Conservation (phyloP, 1,140 invertebrate species). For the Limonius californicus region DNA sequence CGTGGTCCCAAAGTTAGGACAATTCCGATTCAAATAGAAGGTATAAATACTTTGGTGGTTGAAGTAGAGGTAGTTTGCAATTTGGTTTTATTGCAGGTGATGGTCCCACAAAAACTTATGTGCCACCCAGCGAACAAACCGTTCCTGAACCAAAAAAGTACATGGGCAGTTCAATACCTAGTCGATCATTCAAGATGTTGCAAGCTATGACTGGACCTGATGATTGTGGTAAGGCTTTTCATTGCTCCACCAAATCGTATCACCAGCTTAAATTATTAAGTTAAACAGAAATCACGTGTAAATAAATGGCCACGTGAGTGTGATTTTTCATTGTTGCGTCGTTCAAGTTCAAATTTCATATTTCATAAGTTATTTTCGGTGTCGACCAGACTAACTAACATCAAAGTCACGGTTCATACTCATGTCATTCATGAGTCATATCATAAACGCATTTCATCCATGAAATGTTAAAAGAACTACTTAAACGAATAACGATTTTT, state of each 20-base stretch:
- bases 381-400: slow-evolving; percentile 1
- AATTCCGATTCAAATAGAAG: slow-evolving; percentile 43
- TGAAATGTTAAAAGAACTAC: slow-evolving; percentile 3
- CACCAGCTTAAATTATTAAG: slow-evolving; percentile 1
- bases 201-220: slow-evolving; percentile 71
- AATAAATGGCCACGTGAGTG: background rate
- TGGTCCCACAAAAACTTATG: slow-evolving; percentile 51
- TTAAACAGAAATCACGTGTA: background rate
- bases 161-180: slow-evolving; percentile 78
- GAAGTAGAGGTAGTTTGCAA: no score
- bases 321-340: no score
- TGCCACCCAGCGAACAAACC: slow-evolving; percentile 65
- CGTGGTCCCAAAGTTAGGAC: slow-evolving; percentile 31
- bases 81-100: slow-evolving; percentile 37
- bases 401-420: background rate
- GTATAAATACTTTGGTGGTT: no score
- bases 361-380: background rate
- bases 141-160: slow-evolving; percentile 73
- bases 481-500: slow-evolving; percentile 20
- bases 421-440: slow-evolving; percentile 16
- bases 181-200: slow-evolving; percentile 78
- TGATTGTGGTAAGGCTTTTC: slow-evolving; percentile 38
- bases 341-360: background rate
- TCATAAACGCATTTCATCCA: slow-evolving; percentile 2
- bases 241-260: background rate